A percentile compares a stretch with the other conserved stretches of the same genome.
These are phyloP conservation scores for Heliocidaris tuberculata DNA, from an alignment of 35 echinoderm and acorn worm species.

Conservation along the genomic window DNA sequence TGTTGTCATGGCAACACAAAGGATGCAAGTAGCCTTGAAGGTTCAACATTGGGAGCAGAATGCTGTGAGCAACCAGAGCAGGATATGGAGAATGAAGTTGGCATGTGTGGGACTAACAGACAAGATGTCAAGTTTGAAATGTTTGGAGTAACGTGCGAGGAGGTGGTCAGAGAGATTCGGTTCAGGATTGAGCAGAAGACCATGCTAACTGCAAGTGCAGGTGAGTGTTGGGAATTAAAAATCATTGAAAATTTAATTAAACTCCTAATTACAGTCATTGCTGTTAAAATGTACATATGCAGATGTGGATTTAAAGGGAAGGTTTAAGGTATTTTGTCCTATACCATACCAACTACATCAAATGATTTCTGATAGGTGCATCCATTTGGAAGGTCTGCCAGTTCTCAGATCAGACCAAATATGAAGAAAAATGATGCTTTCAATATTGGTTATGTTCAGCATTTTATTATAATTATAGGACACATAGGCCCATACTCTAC, in stretches of 20 bases:
- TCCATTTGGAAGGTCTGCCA: too few species aligned
- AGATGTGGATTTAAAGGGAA: too few species aligned
- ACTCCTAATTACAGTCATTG: too few species aligned
- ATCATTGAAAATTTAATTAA: not conserved
- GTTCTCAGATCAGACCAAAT: too few species aligned
- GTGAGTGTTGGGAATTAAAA: conserved; percentile 35
- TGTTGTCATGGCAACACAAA: not conserved
- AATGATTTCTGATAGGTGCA: too few species aligned
- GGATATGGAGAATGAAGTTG: not conserved
- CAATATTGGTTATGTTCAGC: too few species aligned
- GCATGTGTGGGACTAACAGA: not conserved
- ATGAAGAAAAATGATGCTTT: too few species aligned
- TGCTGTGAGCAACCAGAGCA: not conserved
- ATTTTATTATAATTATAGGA: too few species aligned
- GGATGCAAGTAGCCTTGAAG: not conserved
- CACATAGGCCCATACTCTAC: too few species aligned
- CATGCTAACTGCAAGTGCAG: conserved; percentile 93
- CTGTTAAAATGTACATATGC: too few species aligned
- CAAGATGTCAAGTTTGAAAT: conserved; percentile 18
- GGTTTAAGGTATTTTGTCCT: too few species aligned
- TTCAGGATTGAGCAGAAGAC: conserved; percentile 93
- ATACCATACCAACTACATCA: too few species aligned
- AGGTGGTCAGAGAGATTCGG: conserved; percentile 85
- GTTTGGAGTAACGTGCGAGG: conserved; percentile 76
- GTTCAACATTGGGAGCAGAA: not conserved